phyloP scores from a whole-genome alignment of 30 jellyfish, hydroid and myxozoan species.

The Hydractinia echinata region DNA sequence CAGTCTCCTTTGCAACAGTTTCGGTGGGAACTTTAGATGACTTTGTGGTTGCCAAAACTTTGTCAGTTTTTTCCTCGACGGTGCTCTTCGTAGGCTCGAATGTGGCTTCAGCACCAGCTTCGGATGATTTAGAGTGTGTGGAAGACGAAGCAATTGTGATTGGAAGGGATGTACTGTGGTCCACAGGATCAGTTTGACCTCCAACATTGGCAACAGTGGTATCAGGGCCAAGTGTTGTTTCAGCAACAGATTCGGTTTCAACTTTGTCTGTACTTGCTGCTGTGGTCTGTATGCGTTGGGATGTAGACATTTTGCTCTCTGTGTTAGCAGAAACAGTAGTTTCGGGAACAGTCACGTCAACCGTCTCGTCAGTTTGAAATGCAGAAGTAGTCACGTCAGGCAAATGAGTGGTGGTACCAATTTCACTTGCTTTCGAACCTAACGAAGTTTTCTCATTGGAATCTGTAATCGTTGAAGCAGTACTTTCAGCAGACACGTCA shows the following conservation, averaged over 20 bases:
- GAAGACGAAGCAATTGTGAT: background rate
- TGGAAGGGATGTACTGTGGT: conserved; percentile 8
- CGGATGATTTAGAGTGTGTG: too few relatives aligned
- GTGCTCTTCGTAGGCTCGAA: conserved; percentile 23
- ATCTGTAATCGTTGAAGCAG: conserved; percentile 26
- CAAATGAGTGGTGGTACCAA: background rate
- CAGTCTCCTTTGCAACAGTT: conserved; percentile 18
- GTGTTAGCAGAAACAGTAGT: too few relatives aligned
- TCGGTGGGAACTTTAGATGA: conserved; percentile 18
- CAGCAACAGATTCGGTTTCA: conserved; percentile 4
- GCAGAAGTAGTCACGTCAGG: conserved; percentile 7
- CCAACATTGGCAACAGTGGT: conserved; percentile 20
- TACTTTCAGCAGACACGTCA: conserved; percentile 19
- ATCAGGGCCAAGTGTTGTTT: conserved; percentile 17
- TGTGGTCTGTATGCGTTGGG: background rate
- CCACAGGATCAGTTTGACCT: conserved; percentile 16
- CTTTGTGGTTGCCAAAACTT: background rate
- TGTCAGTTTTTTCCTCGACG: conserved; percentile 16
- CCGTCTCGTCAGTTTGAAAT: background rate
- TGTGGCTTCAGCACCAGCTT: conserved; percentile 18
- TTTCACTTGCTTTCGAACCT: too few relatives aligned
- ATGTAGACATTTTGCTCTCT: background rate
- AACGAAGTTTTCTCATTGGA: background rate
- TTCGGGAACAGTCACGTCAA: conserved; percentile 11
- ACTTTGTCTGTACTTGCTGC: conserved; percentile 19